Conservation (phyloP, 1,140 invertebrate genomes). For the Antheraea mylitta region DNA sequence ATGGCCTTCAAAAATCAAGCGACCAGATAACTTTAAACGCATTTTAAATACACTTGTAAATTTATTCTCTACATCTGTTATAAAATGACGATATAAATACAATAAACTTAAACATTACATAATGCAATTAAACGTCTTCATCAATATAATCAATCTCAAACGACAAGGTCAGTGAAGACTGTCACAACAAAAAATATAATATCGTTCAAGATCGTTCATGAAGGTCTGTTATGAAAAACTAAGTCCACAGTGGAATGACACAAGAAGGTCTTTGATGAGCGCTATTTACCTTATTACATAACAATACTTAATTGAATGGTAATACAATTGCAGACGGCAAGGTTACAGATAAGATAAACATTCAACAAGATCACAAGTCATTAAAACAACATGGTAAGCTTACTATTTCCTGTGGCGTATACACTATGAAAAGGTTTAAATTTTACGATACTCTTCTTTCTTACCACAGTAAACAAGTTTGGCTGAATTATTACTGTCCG, state of each 20-base stretch:
- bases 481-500: no score
- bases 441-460: no score
- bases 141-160: not conserved
- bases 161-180: not conserved
- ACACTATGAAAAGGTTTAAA: no score
- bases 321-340: not conserved
- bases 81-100: no score
- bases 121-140: not conserved
- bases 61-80: no score
- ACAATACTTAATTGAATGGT: not conserved
- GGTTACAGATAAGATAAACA: slow-evolving; percentile 1
- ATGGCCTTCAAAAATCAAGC: no score
- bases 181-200: not conserved
- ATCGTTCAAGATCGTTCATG: not conserved
- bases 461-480: no score
- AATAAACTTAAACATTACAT: no score
- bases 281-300: not conserved
- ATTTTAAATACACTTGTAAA: no score
- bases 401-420: not conserved
- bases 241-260: not conserved
- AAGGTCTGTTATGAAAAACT: not conserved
- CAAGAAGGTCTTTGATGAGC: not conserved
- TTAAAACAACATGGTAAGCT: no score
- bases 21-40: no score
- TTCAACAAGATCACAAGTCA: not conserved